These are phyloP conservation scores for Otus sunia DNA, from an alignment of 2,113 vertebrate genomes.

Conservation along the genomic window DNA sequence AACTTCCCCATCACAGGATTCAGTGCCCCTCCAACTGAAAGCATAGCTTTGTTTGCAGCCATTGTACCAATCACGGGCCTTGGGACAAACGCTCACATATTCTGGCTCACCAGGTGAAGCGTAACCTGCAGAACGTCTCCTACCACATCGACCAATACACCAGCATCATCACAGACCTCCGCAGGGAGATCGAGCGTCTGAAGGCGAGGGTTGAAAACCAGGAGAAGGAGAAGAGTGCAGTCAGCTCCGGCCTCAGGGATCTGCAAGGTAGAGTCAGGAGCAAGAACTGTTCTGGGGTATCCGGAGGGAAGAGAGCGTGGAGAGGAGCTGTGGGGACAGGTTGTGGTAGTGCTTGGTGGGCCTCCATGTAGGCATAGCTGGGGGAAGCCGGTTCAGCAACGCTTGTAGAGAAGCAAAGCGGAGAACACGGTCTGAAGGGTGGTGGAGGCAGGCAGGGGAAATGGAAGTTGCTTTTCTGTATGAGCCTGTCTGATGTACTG, in stretches of 20 bases:
- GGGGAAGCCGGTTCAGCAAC: neutral
- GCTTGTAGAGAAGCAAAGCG: neutral
- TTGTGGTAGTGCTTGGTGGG: neutral
- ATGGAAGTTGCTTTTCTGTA: neutral
- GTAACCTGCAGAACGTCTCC: slow-evolving; percentile 66
- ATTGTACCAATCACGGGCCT: rapidly evolving
- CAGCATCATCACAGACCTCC: slow-evolving; percentile 54
- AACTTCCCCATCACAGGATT: neutral
- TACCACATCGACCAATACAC: slow-evolving; percentile 57
- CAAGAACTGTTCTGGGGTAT: neutral
- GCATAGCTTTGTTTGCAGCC: neutral
- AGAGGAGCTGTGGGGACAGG: neutral
- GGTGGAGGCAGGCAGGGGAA: neutral
- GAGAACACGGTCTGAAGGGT: neutral
- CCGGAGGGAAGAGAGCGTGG: neutral
- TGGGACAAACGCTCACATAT: neutral
- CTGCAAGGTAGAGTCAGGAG: slow-evolving; percentile 15
- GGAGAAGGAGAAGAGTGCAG: slow-evolving; percentile 27
- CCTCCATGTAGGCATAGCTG: rapidly evolving
- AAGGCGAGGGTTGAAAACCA: slow-evolving; percentile 46
- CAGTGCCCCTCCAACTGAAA: neutral
- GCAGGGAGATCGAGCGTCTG: slow-evolving; percentile 48
- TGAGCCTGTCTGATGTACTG: neutral
- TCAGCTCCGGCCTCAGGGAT: rapidly evolving
- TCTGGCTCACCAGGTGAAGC: slow-evolving; percentile 62